Evolutionary conservation across 2,888 invertebrate genomes (phyloP), one percentile per base, ranked within the genome.

Genomic region (Cataglyphis rosenhaueri): DNA sequence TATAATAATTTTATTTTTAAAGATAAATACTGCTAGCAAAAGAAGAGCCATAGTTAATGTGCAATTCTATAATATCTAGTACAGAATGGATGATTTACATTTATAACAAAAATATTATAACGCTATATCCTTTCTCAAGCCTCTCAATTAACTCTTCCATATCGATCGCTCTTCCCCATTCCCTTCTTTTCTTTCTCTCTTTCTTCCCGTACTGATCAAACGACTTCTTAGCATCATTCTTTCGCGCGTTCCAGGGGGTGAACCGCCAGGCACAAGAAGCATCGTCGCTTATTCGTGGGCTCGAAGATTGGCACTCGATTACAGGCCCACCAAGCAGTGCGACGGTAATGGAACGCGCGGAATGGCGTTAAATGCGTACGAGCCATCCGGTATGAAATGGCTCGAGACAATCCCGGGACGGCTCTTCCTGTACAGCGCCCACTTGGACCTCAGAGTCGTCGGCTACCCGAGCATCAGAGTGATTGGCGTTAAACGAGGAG

Each of bases 231-330:
- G 21, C 59, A 21, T 68, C 55, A 64, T 71, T 71, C 35, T 59
- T 73, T 73, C n/a, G 38, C 32, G 9, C 73, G 55, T 89, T 90
- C 88, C 74, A 93, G 93, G 91, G 85, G 91, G 92, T 79, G 93
- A 93, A 83, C 92, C 91, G 61, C 92, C 92, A 29, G 93, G 92
- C 64, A 95, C 96, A 94, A 95, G 95, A 91, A 96, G 96, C 84
- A 96, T 96, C 88, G 95, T 96, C 86, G 96, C 95, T 29, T 96
- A 96, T 94, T 96, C 96, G 48, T 96, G 95, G 91, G 95, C 93
- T 85, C 91, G 93, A 87, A 93, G 93, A 93, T 92, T 93, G 93
- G 93, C 93, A 88, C 93, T 93, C 91, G 93, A 93, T 92, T 93
- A 93, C 90, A 91, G 93, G 82, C 91, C 92, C 86, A 92, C 93